Percentiles rank a stretch among this genome's conserved stretches.
These are phyloP conservation scores for Protodeltote pygarga DNA, from an alignment of 2,888 invertebrate genomes.

Conservation along the genomic window DNA sequence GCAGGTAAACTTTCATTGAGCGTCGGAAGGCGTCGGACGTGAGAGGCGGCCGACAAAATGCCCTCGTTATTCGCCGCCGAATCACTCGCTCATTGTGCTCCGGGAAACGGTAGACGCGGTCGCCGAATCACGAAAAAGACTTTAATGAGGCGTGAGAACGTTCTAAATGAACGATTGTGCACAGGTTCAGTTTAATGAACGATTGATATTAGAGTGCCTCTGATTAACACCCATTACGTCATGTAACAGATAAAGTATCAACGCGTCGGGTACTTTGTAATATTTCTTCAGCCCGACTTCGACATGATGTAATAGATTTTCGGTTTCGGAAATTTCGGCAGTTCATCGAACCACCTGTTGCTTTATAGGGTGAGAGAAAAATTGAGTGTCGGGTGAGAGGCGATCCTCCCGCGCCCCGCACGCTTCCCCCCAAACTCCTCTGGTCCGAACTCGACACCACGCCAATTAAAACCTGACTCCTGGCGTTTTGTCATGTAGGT, in stretches of 20 bases:
- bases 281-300: slow-evolving; percentile 42
- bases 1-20: slow-evolving; percentile 88
- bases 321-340: slow-evolving; percentile 61
- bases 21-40: slow-evolving; percentile 87
- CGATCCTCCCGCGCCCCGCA: slow-evolving; percentile 41
- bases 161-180: slow-evolving; percentile 85
- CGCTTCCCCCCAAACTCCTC: slow-evolving; percentile 33
- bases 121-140: slow-evolving; percentile 85
- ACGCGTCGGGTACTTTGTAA: slow-evolving; percentile 41
- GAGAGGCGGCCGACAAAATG: slow-evolving; percentile 87
- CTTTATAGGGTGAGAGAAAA: slow-evolving; percentile 73
- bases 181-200: slow-evolving; percentile 78
- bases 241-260: slow-evolving; percentile 52
- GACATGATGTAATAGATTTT: slow-evolving; percentile 46
- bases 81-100: slow-evolving; percentile 86
- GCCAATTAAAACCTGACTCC: slow-evolving; percentile 80
- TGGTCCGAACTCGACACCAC: slow-evolving; percentile 65
- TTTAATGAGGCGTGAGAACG: slow-evolving; percentile 87
- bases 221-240: slow-evolving; percentile 68
- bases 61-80: slow-evolving; percentile 87
- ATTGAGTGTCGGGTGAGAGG: slow-evolving; percentile 63
- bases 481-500: slow-evolving; percentile 67
- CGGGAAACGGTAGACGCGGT: slow-evolving; percentile 86
- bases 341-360: slow-evolving; percentile 78
- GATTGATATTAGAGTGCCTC: slow-evolving; percentile 79